These are phyloP conservation scores for Protosalanx chinensis DNA, from an alignment of 2,797 vertebrate genomes.

Conservation along the genomic window DNA sequence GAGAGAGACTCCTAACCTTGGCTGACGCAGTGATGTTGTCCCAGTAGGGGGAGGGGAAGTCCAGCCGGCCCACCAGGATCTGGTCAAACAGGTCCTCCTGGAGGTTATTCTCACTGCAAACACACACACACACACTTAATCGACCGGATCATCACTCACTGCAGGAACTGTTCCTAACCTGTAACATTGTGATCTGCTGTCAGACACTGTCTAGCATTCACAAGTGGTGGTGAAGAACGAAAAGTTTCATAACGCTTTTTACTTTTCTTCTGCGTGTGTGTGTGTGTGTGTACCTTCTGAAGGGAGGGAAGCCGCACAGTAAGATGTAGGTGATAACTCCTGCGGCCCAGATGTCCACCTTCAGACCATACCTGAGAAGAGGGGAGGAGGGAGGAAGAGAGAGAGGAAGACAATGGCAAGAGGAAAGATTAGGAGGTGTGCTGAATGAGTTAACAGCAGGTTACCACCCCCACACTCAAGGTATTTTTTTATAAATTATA, in stretches of 20 bases:
- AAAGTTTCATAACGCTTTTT: too few relatives aligned
- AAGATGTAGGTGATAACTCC: conserved; percentile 98
- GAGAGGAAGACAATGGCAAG: too few relatives aligned
- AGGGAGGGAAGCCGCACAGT: conserved; percentile 95
- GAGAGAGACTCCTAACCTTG: conserved; percentile 73
- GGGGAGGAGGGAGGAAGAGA: not conserved
- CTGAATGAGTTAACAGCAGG: not conserved
- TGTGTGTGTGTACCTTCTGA: conserved; percentile 82
- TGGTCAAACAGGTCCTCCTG: conserved; percentile 98
- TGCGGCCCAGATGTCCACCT: conserved; percentile 97
- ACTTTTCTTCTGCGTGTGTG: not conserved
- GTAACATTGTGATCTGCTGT: not conserved
- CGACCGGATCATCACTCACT: not conserved
- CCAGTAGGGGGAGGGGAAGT: conserved; percentile 97
- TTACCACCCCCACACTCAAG: not conserved
- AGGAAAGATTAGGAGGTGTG: not conserved
- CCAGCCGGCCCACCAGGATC: conserved; percentile 88
- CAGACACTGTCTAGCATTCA: not conserved
- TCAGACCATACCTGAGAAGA: conserved; percentile 86
- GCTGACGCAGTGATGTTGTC: conserved; percentile 92
- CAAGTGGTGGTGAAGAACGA: too few relatives aligned
- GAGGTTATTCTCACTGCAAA: conserved; percentile 85
- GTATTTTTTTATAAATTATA: not conserved
- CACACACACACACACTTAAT: conserved; percentile 11
- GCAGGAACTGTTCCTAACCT: too few relatives aligned